Conservation (phyloP, 2,113 vertebrate genomes). For the Caretta caretta region DNA sequence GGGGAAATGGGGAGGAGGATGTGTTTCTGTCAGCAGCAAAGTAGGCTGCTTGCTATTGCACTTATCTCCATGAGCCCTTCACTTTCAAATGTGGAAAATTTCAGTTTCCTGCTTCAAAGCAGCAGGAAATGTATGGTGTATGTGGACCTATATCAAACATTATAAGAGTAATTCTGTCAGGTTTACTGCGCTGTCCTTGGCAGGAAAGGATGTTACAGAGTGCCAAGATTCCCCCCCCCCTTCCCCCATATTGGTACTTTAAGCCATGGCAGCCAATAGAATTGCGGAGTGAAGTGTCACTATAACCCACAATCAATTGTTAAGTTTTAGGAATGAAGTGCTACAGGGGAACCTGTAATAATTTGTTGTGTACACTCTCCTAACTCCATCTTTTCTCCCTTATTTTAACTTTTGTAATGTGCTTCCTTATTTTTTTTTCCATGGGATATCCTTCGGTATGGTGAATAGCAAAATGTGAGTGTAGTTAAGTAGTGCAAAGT, state of each 20-base stretch:
- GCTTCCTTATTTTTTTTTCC: not conserved
- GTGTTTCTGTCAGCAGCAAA: not conserved
- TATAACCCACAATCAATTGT: conserved; percentile 50
- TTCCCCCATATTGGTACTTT: not conserved
- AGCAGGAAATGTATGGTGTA: not conserved
- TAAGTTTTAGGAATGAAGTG: conserved; percentile 62
- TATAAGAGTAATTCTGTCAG: conserved; percentile 37
- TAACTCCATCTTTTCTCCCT: not conserved
- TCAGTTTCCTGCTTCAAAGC: not conserved
- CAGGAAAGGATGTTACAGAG: not conserved
- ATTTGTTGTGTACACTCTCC: not conserved
- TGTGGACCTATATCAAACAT: not conserved
- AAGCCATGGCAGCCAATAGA: conserved; percentile 8
- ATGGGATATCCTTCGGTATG: fast-evolving
- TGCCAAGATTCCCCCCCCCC: conserved; percentile 11
- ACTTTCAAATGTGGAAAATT: not conserved
- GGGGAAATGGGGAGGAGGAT: not conserved
- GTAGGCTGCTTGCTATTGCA: not conserved
- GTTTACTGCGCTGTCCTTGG: conserved; percentile 58
- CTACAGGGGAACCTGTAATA: not conserved
- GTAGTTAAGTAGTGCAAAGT: not conserved
- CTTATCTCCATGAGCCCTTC: not conserved
- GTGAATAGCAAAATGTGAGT: fast-evolving
- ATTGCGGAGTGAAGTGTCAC: not conserved
- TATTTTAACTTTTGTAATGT: not conserved